These are phyloP conservation scores for Lypha dubia DNA, from an alignment of 2,888 invertebrate genomes.

Conservation along the genomic window DNA sequence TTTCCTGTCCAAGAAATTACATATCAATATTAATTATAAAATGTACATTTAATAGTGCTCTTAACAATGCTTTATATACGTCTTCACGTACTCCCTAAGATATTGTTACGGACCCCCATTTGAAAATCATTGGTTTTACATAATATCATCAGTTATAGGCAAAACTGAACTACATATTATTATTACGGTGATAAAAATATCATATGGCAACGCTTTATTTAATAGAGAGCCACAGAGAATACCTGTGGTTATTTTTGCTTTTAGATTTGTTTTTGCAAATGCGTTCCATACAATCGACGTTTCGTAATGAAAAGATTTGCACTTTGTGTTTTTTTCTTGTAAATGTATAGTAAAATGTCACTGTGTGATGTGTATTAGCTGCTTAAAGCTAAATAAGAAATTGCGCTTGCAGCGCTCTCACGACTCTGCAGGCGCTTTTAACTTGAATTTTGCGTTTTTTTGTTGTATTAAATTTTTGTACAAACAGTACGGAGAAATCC, in stretches of 20 bases:
- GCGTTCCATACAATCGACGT: slow-evolving; percentile 63
- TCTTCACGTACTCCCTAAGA: no score
- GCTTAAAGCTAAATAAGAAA: slow-evolving; percentile 41
- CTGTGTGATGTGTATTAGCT: slow-evolving; percentile 13
- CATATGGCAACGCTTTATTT: slow-evolving; percentile 12
- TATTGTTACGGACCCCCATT: no score
- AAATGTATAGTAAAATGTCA: slow-evolving; percentile 13
- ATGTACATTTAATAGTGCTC: no score
- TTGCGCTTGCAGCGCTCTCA: slow-evolving; percentile 65
- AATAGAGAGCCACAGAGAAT: slow-evolving; percentile 14
- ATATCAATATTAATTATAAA: no score
- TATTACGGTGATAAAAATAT: no score
- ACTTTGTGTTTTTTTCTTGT: slow-evolving; percentile 45
- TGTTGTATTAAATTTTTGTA: slow-evolving; percentile 42
- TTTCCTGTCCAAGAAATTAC: no score
- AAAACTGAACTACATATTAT: no score
- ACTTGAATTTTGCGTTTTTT: slow-evolving; percentile 16
- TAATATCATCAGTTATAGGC: no score
- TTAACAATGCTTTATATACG: no score
- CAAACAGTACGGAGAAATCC: slow-evolving; percentile 51
- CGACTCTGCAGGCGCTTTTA: slow-evolving; percentile 59
- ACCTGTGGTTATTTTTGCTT: slow-evolving; percentile 17
- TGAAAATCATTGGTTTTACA: no score
- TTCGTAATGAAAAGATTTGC: slow-evolving; percentile 58
- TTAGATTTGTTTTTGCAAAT: slow-evolving; percentile 53